Base-by-base conservation (phyloP, 2,113 vertebrate species). In the Calidris pugnax region DNA sequence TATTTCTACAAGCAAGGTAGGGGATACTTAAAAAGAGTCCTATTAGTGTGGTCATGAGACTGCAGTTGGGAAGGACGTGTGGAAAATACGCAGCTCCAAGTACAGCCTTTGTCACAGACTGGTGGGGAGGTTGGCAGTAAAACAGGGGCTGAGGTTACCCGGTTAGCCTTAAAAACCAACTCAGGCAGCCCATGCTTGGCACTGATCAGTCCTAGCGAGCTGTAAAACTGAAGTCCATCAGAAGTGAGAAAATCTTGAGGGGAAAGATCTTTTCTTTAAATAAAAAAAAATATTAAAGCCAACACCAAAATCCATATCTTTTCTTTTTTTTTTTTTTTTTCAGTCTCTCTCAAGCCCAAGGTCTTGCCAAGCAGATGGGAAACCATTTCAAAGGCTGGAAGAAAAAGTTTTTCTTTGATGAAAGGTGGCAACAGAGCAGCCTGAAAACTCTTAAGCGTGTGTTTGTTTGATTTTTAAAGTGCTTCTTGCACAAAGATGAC, bases 361-460 rank as follows among this genome's bases (percentile, higher is more conserved):
- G 73, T 90, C 59, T 95, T 89, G 89, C 89, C 7, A 1, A 74
- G 24, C 35, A 53, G 63, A 19, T 87, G 55, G 73, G 93, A 93
- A 94, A 62, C 10, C 9, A 59, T 78, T 93, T 94, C 76, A 71
- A 91, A 94, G 91, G 72, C 67, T 72, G 82, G 62, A 82, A 75
- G 56, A 28, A 76, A 74, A 85, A 39, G 55, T 26, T n/a, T 90
- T 78, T 59, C 41, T 92, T 92, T 88, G 69, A 68, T 72, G 48
- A 93, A 72, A 57, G 51, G 41, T 47, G 53, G 48, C 37, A 68
- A 75, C 60, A 75, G 33, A 89, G 57, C 71, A 64, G 57, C 23
- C 57, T 83, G 91, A 39, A 87, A 95, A 63, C 28, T 45, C 39
- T n/a, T 57, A 66, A 87, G 74, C 48, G 16, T 72, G 24, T 71